Conservation (phyloP, 2,797 vertebrate genomes). For the Microctenopoma lineatum region DNA sequence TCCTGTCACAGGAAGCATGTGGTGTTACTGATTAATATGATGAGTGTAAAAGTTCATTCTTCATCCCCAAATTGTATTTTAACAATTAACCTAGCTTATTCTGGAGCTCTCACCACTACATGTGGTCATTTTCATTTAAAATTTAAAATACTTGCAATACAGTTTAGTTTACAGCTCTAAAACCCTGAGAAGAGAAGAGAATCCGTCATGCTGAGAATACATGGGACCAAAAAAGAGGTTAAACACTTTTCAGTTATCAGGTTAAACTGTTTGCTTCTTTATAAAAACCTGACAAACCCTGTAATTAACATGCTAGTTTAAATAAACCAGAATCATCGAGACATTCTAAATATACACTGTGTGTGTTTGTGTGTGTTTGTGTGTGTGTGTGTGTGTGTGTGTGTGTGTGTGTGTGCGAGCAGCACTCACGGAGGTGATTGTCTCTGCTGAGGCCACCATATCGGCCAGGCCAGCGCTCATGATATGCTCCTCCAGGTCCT, state of each 20-base stretch:
- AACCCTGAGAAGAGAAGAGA: too few relatives aligned
- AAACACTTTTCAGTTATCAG: too few relatives aligned
- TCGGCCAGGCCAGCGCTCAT: constrained; percentile 97
- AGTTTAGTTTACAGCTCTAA: too few relatives aligned
- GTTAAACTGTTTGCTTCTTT: too few relatives aligned
- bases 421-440: constrained; percentile 95
- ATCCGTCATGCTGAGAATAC: too few relatives aligned
- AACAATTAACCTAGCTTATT: not conserved
- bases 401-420: not conserved
- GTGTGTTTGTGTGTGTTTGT: not conserved
- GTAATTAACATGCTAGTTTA: not conserved
- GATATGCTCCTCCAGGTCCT: constrained; percentile 98
- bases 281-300: too few relatives aligned
- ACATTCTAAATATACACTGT: too few relatives aligned
- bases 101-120: not conserved
- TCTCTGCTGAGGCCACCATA: constrained; percentile 98
- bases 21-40: not conserved
- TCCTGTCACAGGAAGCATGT: constrained; percentile 83
- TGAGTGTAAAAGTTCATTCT: not conserved
- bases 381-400: not conserved
- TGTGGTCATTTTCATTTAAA: too few relatives aligned
- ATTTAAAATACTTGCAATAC: too few relatives aligned
- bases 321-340: not conserved
- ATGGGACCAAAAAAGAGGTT: too few relatives aligned
- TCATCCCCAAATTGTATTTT: not conserved